Evolutionary conservation across 2,888 invertebrate species (phyloP).

Genomic region (Sialis fuliginosa): DNA sequence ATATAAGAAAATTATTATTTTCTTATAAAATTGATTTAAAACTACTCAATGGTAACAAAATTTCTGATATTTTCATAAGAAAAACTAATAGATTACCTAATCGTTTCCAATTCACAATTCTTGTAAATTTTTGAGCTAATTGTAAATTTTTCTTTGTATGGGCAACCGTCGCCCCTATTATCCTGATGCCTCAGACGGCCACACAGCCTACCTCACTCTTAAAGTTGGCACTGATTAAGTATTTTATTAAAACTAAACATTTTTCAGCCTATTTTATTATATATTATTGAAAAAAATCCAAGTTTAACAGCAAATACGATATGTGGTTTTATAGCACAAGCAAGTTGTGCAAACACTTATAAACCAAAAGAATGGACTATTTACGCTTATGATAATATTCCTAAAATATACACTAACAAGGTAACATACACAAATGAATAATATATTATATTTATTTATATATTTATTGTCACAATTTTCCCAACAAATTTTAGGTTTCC

Average conservation of each 20-base stretch:
- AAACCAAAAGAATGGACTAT: slow-evolving; percentile 17
- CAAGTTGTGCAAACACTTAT: slow-evolving; percentile 19
- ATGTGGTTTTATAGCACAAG: slow-evolving; percentile 37
- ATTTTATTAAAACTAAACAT: slow-evolving; percentile 3
- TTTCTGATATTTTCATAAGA: too few relatives aligned
- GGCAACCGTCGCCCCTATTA: too few relatives aligned
- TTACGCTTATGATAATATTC: slow-evolving; percentile 9
- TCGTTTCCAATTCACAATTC: too few relatives aligned
- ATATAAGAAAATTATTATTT: too few relatives aligned
- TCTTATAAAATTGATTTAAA: too few relatives aligned
- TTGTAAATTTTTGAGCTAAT: too few relatives aligned
- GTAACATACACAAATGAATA: neutral
- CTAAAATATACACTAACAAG: neutral
- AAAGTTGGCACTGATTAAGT: neutral
- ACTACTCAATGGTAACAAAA: too few relatives aligned
- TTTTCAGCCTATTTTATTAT: slow-evolving; percentile 37
- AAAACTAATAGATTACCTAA: too few relatives aligned
- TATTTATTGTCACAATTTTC: neutral
- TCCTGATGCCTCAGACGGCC: too few relatives aligned
- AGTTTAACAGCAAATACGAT: slow-evolving; percentile 32
- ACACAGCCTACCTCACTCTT: too few relatives aligned
- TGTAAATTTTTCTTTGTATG: too few relatives aligned
- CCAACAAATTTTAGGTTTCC: neutral
- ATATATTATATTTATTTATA: neutral
- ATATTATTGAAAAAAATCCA: slow-evolving; percentile 36